Percentiles rank a stretch among this genome's conserved stretches.
Conservation (phyloP, 2,888 invertebrate species). For the Cylindroiulus punctatus region DNA sequence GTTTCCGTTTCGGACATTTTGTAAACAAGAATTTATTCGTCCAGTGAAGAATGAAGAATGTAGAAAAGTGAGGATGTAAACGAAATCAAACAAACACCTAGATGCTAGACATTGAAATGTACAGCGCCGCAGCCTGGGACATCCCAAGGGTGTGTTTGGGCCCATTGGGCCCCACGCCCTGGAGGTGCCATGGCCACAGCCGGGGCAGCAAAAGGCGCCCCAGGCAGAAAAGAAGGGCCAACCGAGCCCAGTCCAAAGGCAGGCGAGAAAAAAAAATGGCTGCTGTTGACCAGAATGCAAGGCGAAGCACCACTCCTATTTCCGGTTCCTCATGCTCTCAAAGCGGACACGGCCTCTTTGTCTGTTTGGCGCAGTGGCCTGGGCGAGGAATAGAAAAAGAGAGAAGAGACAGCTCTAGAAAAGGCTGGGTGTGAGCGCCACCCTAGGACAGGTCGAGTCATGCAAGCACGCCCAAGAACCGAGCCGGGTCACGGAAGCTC, state of each 20-base stretch:
- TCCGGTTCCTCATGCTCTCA: conserved; percentile 38
- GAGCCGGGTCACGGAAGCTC: not conserved
- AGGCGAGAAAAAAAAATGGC: conserved; percentile 29
- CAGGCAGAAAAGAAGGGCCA: not conserved
- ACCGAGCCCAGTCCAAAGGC: not conserved
- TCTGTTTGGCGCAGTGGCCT: conserved; percentile 33
- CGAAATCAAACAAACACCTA: not conserved
- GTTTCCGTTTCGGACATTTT: too few relatives aligned
- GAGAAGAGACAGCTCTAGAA: conserved; percentile 34
- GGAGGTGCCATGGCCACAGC: not conserved
- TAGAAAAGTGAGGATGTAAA: not conserved
- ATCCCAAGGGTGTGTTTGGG: not conserved
- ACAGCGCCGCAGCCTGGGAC: not conserved
- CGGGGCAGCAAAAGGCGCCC: not conserved
- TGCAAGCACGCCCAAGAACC: not conserved
- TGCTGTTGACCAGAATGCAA: conserved; percentile 23
- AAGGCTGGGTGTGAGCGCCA: not conserved
- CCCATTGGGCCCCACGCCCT: not conserved
- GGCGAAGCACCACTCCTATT: conserved; percentile 38
- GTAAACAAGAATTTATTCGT: not conserved
- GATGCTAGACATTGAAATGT: not conserved
- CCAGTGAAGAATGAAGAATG: not conserved
- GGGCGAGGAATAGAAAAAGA: conserved; percentile 31
- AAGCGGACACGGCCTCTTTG: conserved; percentile 9
- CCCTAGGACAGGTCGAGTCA: not conserved